Conservation (phyloP, 2,113 vertebrate species). For the Rana temporaria region DNA sequence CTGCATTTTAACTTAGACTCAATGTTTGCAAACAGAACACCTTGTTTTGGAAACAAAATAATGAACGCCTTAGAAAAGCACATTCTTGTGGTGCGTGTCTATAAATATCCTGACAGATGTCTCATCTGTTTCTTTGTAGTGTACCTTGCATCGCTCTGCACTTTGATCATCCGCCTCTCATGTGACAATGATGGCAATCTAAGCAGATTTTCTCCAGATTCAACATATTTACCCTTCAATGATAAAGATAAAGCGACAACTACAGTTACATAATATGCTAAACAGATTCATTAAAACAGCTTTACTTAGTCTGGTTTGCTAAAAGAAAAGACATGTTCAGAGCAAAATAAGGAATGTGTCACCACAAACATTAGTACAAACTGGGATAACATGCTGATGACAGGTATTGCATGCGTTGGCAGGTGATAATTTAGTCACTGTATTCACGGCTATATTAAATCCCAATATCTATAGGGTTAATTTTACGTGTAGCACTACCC, state of each 20-base stretch:
- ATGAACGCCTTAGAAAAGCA: slow-evolving; percentile 13
- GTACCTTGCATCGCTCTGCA: slow-evolving; percentile 7
- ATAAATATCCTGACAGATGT: slow-evolving; percentile 40
- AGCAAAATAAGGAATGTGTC: too few relatives aligned
- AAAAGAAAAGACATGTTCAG: too few relatives aligned
- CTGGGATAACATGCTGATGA: too few relatives aligned
- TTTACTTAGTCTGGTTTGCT: background rate
- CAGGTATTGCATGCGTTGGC: too few relatives aligned
- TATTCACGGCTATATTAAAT: too few relatives aligned
- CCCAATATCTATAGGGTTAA: too few relatives aligned
- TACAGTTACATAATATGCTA: slow-evolving; percentile 10
- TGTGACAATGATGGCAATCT: slow-evolving; percentile 24
- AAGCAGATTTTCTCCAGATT: slow-evolving; percentile 23
- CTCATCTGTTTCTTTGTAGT: slow-evolving; percentile 4
- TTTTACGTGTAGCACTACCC: too few relatives aligned
- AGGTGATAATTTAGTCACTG: too few relatives aligned
- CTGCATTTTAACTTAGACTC: background rate
- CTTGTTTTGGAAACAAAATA: slow-evolving; percentile 38
- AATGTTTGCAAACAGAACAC: slow-evolving; percentile 30
- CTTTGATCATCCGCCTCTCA: slow-evolving; percentile 30
- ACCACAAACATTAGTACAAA: too few relatives aligned
- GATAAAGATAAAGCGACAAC: slow-evolving; percentile 15
- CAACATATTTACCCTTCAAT: slow-evolving; percentile 20
- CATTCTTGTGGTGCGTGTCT: background rate
- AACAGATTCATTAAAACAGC: slow-evolving; percentile 29